Evolutionary conservation across 2,797 vertebrate genomes (phyloP).

Genomic region (Myotis findleyi): DNA sequence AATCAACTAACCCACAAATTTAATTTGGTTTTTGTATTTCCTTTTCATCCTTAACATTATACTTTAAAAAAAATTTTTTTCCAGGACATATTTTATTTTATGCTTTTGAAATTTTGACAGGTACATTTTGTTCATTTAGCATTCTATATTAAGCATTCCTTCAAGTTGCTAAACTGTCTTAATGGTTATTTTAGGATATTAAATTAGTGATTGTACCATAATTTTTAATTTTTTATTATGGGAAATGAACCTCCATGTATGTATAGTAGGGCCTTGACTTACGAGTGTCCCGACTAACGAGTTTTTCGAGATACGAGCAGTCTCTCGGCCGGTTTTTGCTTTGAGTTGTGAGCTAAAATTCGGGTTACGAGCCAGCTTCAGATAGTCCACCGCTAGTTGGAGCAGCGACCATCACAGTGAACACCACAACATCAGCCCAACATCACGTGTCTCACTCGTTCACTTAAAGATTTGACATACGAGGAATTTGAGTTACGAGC

Average conservation of each 20-base stretch:
- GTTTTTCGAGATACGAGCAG: too few species aligned
- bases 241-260: not conserved
- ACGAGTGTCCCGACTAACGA: too few species aligned
- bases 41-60: conserved; percentile 1
- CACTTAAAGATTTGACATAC: too few species aligned
- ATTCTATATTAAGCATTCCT: conserved; percentile 4
- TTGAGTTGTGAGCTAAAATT: too few species aligned
- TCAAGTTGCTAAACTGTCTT: conserved; percentile 14
- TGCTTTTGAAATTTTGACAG: conserved; percentile 37
- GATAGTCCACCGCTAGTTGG: too few species aligned
- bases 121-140: conserved; percentile 28
- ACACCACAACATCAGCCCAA: too few species aligned
- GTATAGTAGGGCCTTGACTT: not conserved
- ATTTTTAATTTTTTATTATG: not conserved
- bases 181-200: conserved; percentile 49
- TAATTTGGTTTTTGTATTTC: not conserved
- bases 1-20: conserved; percentile 18
- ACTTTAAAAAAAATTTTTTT: not conserved
- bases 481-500: too few species aligned
- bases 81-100: not conserved
- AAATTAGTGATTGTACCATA: not conserved
- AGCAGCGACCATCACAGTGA: too few species aligned
- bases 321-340: too few species aligned
- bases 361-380: too few species aligned
- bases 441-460: too few species aligned